Evolutionary conservation across 2,113 vertebrate species (phyloP).

Genomic region (Oreochromis niloticus): DNA sequence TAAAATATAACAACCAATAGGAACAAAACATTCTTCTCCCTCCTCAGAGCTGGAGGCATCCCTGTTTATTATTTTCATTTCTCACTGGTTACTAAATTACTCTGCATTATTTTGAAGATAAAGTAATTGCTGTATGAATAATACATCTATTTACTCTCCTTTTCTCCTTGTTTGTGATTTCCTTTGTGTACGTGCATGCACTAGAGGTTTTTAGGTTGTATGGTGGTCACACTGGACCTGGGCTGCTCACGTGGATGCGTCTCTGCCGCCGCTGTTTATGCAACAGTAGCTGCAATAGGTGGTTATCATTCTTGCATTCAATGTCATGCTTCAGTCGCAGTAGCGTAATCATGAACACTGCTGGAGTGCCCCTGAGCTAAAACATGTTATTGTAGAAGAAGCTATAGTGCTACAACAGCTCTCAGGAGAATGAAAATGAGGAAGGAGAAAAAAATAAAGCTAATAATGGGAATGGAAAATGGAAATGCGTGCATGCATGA

Average conservation of each 20-base stretch:
- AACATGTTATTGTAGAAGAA: neutral
- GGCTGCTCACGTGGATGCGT: neutral
- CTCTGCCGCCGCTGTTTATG: rapidly evolving
- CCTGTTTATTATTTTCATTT: neutral
- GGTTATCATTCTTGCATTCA: neutral
- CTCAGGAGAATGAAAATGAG: neutral
- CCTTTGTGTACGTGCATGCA: neutral
- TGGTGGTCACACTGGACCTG: neutral
- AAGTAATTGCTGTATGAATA: neutral
- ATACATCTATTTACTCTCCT: neutral
- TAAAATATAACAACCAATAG: neutral
- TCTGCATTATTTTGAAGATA: neutral
- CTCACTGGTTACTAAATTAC: neutral
- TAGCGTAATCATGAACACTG: neutral
- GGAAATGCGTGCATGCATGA: neutral
- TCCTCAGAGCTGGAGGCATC: neutral
- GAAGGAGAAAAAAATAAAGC: neutral
- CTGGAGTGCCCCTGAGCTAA: neutral
- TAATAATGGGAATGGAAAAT: neutral
- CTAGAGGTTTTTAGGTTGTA: neutral
- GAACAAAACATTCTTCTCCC: neutral
- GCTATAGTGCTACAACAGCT: neutral
- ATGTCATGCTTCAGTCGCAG: neutral
- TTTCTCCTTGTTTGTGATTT: neutral
- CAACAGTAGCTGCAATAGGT: neutral